These are phyloP conservation scores for Pseudococcus jackbeardsleyi DNA, from an alignment of 2,888 invertebrate genomes.

Conservation along the genomic window DNA sequence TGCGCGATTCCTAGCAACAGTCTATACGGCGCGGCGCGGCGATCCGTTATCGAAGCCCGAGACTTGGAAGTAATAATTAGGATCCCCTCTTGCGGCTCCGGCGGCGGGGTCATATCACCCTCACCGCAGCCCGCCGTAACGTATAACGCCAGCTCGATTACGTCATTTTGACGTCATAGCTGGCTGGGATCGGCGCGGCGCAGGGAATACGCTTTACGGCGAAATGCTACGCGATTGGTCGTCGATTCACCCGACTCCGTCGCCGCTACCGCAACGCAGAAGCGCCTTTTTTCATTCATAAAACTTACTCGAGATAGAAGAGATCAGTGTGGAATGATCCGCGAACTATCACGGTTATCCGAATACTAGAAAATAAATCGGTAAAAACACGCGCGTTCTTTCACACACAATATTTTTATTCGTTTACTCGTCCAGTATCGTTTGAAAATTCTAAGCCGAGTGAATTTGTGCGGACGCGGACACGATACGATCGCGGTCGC, in stretches of 20 bases:
- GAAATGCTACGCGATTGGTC: slow-evolving; percentile 44
- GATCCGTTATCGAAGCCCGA: slow-evolving; percentile 50
- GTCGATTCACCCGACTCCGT: slow-evolving; percentile 38
- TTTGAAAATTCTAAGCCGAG: neutral
- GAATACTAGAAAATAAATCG: slow-evolving; percentile 11
- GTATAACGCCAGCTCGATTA: slow-evolving; percentile 59
- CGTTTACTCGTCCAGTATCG: neutral
- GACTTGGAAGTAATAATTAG: slow-evolving; percentile 57
- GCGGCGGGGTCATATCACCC: neutral
- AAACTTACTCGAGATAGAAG: slow-evolving; percentile 59
- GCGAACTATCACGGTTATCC: slow-evolving; percentile 55
- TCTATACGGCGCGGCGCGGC: neutral
- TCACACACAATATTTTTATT: neutral
- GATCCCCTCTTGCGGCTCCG: neutral
- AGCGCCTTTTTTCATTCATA: slow-evolving; percentile 64
- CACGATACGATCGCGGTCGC: neutral
- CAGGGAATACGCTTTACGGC: slow-evolving; percentile 48
- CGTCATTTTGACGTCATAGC: slow-evolving; percentile 65
- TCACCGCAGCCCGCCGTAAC: neutral
- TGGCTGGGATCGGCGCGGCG: neutral
- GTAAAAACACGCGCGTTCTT: slow-evolving; percentile 39
- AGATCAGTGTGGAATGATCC: slow-evolving; percentile 63
- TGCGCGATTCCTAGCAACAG: slow-evolving; percentile 22
- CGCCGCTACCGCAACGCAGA: slow-evolving; percentile 29
- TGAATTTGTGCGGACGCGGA: neutral